Evolutionary conservation across 2,113 vertebrate species (phyloP).

Genomic region (Oncorhynchus mykiss): DNA sequence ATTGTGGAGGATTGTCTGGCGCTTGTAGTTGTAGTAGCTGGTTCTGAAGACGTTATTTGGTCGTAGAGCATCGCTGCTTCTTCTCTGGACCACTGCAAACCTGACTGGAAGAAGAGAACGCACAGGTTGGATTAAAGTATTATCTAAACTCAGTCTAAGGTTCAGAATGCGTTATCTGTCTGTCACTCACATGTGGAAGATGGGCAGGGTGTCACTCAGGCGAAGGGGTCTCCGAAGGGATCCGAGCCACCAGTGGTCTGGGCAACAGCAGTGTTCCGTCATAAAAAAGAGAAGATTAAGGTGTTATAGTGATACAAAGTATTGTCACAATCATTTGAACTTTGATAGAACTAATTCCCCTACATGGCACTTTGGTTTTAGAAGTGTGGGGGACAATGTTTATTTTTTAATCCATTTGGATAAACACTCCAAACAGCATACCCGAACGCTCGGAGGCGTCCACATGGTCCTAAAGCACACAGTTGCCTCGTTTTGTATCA

Average conservation of each 20-base stretch:
- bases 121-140: not conserved
- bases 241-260: slow-evolving; percentile 59
- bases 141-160: too few relatives aligned
- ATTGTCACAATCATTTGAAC: not conserved
- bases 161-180: too few relatives aligned
- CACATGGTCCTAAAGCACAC: too few relatives aligned
- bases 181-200: not conserved
- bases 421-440: too few relatives aligned
- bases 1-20: slow-evolving; percentile 57
- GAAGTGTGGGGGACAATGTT: too few relatives aligned
- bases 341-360: not conserved
- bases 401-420: too few relatives aligned
- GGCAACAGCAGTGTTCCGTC: slow-evolving; percentile 44
- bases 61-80: slow-evolving; percentile 18
- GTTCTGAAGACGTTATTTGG: slow-evolving; percentile 26
- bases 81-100: slow-evolving; percentile 25
- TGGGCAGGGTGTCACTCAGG: slow-evolving; percentile 63
- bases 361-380: not conserved
- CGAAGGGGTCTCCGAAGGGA: slow-evolving; percentile 81
- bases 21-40: slow-evolving; percentile 29
- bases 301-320: not conserved
- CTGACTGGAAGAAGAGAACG: not conserved
- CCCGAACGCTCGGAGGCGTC: too few relatives aligned
- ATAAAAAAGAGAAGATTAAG: not conserved
- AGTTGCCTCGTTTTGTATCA: too few relatives aligned